phyloP scores from a whole-genome alignment of 2,797 vertebrate species.

The Pipistrellus kuhlii region DNA sequence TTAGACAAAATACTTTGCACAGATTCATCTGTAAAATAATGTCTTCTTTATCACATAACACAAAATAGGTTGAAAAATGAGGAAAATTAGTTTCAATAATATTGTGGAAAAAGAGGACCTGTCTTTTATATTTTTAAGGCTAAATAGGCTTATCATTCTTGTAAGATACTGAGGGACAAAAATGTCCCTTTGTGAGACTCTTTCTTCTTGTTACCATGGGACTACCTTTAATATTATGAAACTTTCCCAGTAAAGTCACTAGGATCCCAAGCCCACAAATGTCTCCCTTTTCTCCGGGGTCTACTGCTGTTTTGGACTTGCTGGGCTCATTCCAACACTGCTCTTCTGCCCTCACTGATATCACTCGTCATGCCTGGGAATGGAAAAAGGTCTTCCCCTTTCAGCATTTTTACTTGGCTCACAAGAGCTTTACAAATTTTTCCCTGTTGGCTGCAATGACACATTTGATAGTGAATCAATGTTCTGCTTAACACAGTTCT shows the following conservation, averaged over 20 bases:
- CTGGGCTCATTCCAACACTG: not conserved
- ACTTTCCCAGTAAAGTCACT: not conserved
- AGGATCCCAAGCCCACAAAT: not conserved
- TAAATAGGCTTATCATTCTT: not conserved
- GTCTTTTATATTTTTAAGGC: not conserved
- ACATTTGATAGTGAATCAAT: not conserved
- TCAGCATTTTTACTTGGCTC: not conserved
- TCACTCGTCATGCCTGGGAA: not conserved
- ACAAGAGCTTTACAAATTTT: not conserved
- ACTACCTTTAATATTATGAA: not conserved
- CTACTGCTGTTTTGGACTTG: not conserved
- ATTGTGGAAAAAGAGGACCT: not conserved
- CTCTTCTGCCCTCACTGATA: not conserved
- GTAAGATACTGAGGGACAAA: not conserved
- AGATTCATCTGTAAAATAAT: not conserved
- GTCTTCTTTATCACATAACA: not conserved
- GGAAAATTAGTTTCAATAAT: constrained; percentile 34
- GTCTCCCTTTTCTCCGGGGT: not conserved
- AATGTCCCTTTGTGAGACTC: not conserved
- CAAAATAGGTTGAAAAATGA: not conserved
- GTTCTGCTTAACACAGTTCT: not conserved
- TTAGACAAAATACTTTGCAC: constrained; percentile 11
- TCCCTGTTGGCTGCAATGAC: not conserved
- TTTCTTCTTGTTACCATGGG: not conserved
- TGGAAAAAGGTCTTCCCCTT: not conserved